phyloP scores from a whole-genome alignment of 1,140 invertebrate species.

The Eriosoma lanigerum region DNA sequence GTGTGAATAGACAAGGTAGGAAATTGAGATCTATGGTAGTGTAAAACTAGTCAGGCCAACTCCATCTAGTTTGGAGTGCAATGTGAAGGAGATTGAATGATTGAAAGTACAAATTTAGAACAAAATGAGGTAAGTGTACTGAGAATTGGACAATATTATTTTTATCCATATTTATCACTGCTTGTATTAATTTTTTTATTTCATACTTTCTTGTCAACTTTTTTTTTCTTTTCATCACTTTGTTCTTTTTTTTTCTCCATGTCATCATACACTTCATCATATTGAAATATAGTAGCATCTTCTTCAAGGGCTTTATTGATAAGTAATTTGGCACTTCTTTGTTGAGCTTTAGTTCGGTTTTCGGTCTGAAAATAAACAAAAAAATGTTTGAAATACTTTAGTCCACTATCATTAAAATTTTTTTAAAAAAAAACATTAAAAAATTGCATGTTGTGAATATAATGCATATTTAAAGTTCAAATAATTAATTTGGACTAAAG shows the following conservation, averaged over 20 bases:
- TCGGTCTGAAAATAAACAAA: constrained; percentile 56
- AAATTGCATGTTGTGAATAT: too few relatives aligned
- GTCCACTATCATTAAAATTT: neutral
- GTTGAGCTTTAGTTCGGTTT: constrained; percentile 59
- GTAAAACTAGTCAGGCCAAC: too few relatives aligned
- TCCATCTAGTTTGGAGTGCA: too few relatives aligned
- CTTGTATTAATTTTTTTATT: too few relatives aligned
- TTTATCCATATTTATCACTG: too few relatives aligned
- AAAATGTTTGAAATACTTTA: neutral
- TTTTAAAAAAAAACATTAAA: neutral
- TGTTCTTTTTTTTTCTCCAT: constrained; percentile 71
- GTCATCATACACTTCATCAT: constrained; percentile 92
- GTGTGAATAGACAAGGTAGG: too few relatives aligned
- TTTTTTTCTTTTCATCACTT: constrained; percentile 62
- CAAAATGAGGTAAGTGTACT: too few relatives aligned
- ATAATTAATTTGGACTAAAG: neutral
- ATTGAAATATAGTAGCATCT: constrained; percentile 90
- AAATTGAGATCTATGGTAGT: too few relatives aligned
- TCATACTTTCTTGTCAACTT: constrained; percentile 63
- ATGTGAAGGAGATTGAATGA: too few relatives aligned
- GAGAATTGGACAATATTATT: too few relatives aligned
- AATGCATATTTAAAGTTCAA: neutral
- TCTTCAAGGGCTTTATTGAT: constrained; percentile 78
- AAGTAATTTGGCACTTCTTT: constrained; percentile 61
- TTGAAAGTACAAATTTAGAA: too few relatives aligned